Evolutionary conservation across 30 jellyfish, hydroid and myxozoan species (phyloP), one percentile per base, ranked within the genome.

Genomic region (Hydractinia symbiolongicarpus): DNA sequence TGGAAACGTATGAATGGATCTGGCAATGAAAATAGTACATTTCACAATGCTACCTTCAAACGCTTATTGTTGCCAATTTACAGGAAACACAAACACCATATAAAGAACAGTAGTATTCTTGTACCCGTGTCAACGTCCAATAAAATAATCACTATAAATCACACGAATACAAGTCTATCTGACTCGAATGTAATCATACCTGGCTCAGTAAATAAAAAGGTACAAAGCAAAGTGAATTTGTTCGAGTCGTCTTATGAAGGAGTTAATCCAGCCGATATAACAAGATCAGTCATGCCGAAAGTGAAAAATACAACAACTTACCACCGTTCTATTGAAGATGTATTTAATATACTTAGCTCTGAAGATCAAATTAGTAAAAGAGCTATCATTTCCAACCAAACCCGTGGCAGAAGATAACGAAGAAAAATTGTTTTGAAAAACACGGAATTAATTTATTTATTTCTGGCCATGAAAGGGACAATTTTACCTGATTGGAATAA

Each of bases 201-300:
- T n/a, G 7, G 52, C 19, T 64, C 74, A 7, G 74, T 64, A 7
- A 7, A 13, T 64, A n/a, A 5, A 9, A 64, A 64, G 6, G 19
- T 64, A n/a, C 74, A 64, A 7, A 64, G 40, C 16, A 13, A 64
- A 7, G 9, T 64, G 52, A 64, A 51, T 7, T 30, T 30, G 44
- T 30, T 30, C 44, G 40, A 64, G 7, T 44, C 40, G 4, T 7
- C 7, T 64, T 7, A n/a, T 64, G 74, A 64, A n/a, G 40, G 40
- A n/a, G 40, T 64, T 13, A 51, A 64, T 13, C 19, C 74, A 64
- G 40, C 74, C 40, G 74, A 64, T 51, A 64, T 64, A n/a, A 64
- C 74, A n/a, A 64, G 74, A 64, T 64, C 74, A 7, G 40, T n/a
- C 52, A 7, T 64, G 40, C 74, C 74, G 19, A 64, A 64, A 64